phyloP scores from a whole-genome alignment of 2,113 vertebrate genomes.

The Furnarius figulus region DNA sequence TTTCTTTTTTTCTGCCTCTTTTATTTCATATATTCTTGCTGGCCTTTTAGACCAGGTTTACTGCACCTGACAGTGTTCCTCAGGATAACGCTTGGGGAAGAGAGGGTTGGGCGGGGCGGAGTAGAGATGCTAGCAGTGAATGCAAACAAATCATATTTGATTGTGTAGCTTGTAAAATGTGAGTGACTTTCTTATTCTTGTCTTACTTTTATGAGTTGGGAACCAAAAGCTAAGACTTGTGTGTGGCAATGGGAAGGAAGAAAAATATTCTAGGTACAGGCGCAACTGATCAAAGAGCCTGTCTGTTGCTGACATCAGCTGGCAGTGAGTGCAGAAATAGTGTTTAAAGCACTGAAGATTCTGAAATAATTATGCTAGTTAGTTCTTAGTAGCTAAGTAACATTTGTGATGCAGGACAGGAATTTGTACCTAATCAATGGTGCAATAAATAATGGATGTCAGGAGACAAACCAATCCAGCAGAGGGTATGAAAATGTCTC shows the following conservation, averaged over 20 bases:
- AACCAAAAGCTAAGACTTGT: neutral
- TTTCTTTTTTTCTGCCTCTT: neutral
- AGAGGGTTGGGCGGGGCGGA: too few species aligned
- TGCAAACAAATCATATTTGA: slow-evolving; percentile 2
- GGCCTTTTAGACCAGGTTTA: neutral
- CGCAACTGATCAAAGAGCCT: neutral
- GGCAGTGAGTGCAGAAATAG: neutral
- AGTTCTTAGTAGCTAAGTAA: neutral
- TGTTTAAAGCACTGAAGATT: neutral
- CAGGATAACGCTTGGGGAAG: neutral
- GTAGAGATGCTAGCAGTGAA: neutral
- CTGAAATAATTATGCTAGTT: neutral
- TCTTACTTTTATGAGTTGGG: neutral
- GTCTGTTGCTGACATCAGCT: neutral
- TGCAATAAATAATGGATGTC: neutral
- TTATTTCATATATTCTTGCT: neutral
- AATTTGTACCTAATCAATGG: neutral
- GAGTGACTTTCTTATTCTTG: neutral
- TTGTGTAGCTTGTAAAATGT: neutral
- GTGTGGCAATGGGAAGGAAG: neutral
- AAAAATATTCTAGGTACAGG: neutral
- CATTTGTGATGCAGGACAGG: neutral
- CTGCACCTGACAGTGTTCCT: neutral
- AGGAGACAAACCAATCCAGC: neutral
- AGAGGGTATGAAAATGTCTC: neutral